Evolutionary conservation across 2,113 vertebrate species (phyloP), one percentile per base, ranked within the genome.

Genomic region (Ammodytes dubius): DNA sequence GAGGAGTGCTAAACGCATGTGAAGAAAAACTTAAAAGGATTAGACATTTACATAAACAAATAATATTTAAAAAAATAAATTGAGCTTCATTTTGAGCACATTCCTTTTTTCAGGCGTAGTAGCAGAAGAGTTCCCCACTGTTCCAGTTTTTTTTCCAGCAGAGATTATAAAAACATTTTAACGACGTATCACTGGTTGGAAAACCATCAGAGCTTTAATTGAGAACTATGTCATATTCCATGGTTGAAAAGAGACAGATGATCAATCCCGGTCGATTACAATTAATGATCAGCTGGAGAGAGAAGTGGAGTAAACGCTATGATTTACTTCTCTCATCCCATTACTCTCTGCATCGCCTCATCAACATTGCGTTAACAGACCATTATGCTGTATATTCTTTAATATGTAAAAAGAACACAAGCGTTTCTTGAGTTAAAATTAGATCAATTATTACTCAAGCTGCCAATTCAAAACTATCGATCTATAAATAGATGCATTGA

Each of bases 331-430:
- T 56, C 61, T 64, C 56, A 76, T 83, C 78, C 85, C 75, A 84
- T 89, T 84, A 87, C 73, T 35, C 82, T 80, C 72, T 49, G 75
- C 40, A 60, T 76, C 69, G 70, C 57, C 42, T 53, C 87, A 88
- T 91, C 81, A 88, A 82, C 87, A 86, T 60, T 81, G 70, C 10
- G 40, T 74, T 89, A 87, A 90, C 69, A 82, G 79, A 81, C 81
- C 88, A 79, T 88, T 82, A 82, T 77, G 57, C 77, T 82, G 67
- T 78, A 59, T 86, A 77, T 86, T 87, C 72, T 88, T 86, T 87
- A 54, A 92, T 83, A 77, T 73, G n/a, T 46, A 61, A 70, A 79
- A 60, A 60, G 59, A 88, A 88, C 76, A 79, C 39, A 57, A 59
- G 6, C 14, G 17, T 27, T 57, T 69, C 87, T 90, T 90, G 67